Evolutionary conservation across 2,113 vertebrate genomes (phyloP), one percentile per base, ranked within the genome.

Genomic region (Mirounga angustirostris): DNA sequence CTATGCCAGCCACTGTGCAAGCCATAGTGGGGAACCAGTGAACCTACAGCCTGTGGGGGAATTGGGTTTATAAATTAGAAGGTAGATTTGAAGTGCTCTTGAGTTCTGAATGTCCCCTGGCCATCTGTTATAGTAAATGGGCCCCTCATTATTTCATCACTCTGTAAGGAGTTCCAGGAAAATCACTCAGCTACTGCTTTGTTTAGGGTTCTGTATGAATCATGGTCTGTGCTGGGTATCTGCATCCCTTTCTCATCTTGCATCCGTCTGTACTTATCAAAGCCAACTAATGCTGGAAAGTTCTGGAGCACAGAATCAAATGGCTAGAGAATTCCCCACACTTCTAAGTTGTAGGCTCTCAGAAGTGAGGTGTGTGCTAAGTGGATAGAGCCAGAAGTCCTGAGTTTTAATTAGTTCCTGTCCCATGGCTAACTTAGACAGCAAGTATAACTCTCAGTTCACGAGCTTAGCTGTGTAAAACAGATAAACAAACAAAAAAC

Each of bases 281-380:
- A 95, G 59, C n/a, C 74, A 82, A 40, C 33, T 80, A 85, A 90
- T 76, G 95, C 85, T 81, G 76, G 7, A 88, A 97, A 97, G 67
- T 86, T 33, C 54, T 56, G 40, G 80, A 73, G 56, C 59, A 83
- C 40, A 74, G 30, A 96, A 40, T 83, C 92, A 52, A 74, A 73
- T 19, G 24, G n/a, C 5, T 63, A 94, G 95, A 95, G 59, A 92
- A 71, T 40, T 30, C 22, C 22, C 28, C 26, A 54, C 1, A 24
- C 28, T 81, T 46, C n/a, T 19, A 18, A 80, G 74, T 69, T 54
- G 2, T 40, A 2, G 58, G 58, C 14, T 91, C 93, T 89, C n/a
- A 30, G 54, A 40, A 85, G 7, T 76, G 33, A 26, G 13, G 3
- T 36, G 4, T 78, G 22, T 33, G 18, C 4, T 73, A 36, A 69